Evolutionary conservation across 1,140 invertebrate species (phyloP), one percentile per base, ranked within the genome.

Genomic region (Diabrotica virgifera): DNA sequence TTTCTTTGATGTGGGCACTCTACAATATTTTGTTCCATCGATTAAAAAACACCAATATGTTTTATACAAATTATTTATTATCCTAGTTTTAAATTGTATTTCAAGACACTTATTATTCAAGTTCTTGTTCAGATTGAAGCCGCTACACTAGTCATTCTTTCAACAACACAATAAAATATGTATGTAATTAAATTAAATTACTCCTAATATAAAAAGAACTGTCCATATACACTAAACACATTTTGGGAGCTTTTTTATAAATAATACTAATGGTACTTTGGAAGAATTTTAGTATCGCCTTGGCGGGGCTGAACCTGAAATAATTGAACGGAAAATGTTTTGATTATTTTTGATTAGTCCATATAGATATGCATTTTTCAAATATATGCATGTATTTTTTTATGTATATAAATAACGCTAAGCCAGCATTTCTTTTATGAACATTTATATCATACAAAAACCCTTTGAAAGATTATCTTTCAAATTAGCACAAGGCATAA

Each of bases 221-320:
- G 40, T 46, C 40, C 40, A 46, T 46, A n/a, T 46, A 46, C 40
- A 46, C 40, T 46, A 46, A 46, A 46, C 40, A 46, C 40, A 46
- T 46, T 46, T n/a, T 46, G 40, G 40, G n/a, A n/a, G 5, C n/a
- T 46, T 46, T 46, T 46, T 46, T n/a, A 46, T 46, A 46, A 46
- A 46, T 46, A 46, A 46, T 46, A 46, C 40, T 46, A 46, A 46
- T 46, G 8, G n/a, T 46, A 46, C 3, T 8, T 46, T 46, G 40
- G 40, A 46, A 46, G 40, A 46, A 10, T 46, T 46, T 46, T 46
- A 46, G 40, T 46, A 46, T 8, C 40, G 40, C 40, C 40, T 46
- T 10, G 40, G 5, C 6, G 40, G 40, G 40, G n/a, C 40, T n/a
- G 40, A 46, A 46, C 40, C 40, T 46, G 40, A 46, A 46, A 46